Percentiles rank a stretch among this genome's conserved stretches.
These are phyloP conservation scores for Zaprionus africanus DNA, from an alignment of 1,140 invertebrate species.

Conservation along the genomic window DNA sequence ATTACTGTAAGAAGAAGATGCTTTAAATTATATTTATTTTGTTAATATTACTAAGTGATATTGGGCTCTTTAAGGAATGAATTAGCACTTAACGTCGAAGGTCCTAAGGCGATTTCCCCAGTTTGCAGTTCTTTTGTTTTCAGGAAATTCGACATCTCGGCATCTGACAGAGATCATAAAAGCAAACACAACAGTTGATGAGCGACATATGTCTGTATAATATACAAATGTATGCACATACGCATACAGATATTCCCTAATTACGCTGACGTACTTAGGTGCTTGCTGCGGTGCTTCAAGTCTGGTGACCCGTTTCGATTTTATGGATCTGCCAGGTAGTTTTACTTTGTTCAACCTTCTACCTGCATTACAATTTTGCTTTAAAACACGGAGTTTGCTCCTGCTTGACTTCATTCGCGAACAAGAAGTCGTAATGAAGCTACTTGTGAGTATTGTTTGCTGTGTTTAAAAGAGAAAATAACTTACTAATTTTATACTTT, in stretches of 20 bases:
- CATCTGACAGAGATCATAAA: neutral
- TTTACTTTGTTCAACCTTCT: neutral
- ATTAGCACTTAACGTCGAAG: too few species aligned
- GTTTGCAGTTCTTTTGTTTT: neutral
- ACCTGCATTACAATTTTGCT: neutral
- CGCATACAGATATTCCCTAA: neutral
- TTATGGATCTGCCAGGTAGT: slow-evolving; percentile 6
- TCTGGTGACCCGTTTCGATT: neutral
- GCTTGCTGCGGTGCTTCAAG: neutral
- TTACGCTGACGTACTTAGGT: neutral
- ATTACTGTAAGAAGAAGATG: too few species aligned
- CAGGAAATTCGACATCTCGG: neutral
- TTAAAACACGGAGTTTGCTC: slow-evolving; percentile 14
- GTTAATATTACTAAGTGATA: too few species aligned
- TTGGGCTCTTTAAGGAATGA: too few species aligned
- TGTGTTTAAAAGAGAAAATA: neutral
- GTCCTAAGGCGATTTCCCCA: neutral
- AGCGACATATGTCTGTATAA: too few species aligned
- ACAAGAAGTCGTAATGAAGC: slow-evolving; percentile 32
- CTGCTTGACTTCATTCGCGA: slow-evolving; percentile 14
- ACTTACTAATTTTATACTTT: neutral
- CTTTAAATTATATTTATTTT: too few species aligned
- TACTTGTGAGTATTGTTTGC: slow-evolving; percentile 29
- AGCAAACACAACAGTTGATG: neutral
- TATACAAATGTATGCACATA: too few species aligned